Base-by-base conservation (phyloP, 2,797 vertebrate species). In the Huso huso region DNA sequence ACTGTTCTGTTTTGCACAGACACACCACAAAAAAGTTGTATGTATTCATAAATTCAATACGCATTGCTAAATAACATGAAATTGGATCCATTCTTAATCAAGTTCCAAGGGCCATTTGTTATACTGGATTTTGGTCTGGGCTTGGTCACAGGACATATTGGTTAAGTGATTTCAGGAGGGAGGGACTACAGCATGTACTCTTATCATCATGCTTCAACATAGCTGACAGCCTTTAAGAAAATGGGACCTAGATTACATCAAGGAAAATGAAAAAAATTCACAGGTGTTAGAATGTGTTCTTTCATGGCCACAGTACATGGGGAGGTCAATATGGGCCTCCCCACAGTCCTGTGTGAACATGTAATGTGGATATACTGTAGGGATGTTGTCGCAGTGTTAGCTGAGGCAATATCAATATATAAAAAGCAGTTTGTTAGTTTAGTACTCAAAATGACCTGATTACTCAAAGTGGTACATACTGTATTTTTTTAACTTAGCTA, bases 191-290 rank as follows among this genome's bases (percentile, higher is more conserved):
- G 12, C 55, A 58, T 4, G 15, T 58, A n/a, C 55, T 58, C 11
- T 58, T n/a, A 58, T 58, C 55, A 13, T 7, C 55, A 37, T 37
- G 37, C 11, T 58, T 58, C 12, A 58, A 6, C 8, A n/a, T 58
- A 58, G 55, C 55, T 58, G 55, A 13, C 55, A 58, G 55, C 10
- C 55, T 11, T 58, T n/a, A 58, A 58, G 55, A 58, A 58, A 58
- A 58, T 11, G 37, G 55, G 55, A 58, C 15, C 55, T 58, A 13
- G 55, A 58, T 58, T 58, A 13, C 12, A 58, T 58, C 55, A 11
- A 10, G 12, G 55, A 58, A 58, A 58, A 13, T 58, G n/a, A 58
- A 58, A 11, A 58, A 58, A 1, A 11, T 2, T 58, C 55, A 12
- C 11, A 58, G 55, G 11, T 58, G 55, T n/a, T 7, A 13, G 55